These are phyloP conservation scores for Dinocampus coccinellae DNA, from an alignment of 2,888 invertebrate genomes.

Conservation along the genomic window DNA sequence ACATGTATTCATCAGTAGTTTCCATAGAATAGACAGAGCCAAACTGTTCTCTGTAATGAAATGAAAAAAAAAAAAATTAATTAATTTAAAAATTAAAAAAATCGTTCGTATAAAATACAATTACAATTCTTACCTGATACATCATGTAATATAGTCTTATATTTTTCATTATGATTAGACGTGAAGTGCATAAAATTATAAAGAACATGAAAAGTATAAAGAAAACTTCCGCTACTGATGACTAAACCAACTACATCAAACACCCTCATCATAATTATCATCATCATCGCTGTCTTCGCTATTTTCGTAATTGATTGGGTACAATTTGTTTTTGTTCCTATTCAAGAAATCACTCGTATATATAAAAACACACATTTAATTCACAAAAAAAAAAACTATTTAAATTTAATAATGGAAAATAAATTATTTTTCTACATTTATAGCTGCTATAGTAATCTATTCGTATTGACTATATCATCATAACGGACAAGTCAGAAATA, in stretches of 20 bases:
- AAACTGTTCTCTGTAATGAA: conserved; percentile 48
- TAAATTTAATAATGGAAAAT: too few species aligned
- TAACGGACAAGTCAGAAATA: neutral
- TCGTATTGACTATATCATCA: neutral
- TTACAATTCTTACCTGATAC: conserved; percentile 45
- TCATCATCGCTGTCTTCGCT: too few species aligned
- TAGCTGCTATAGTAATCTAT: neutral
- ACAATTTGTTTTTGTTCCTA: neutral
- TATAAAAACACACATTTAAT: neutral
- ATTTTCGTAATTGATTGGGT: too few species aligned
- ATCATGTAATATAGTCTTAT: conserved; percentile 45
- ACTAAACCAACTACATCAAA: conserved; percentile 55
- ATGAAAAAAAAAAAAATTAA: conserved; percentile 27
- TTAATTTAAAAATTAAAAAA: conserved; percentile 6
- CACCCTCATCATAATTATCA: neutral
- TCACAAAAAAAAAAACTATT: neutral
- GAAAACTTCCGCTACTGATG: conserved; percentile 68
- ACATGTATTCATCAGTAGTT: conserved; percentile 68
- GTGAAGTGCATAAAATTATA: conserved; percentile 73
- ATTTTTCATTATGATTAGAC: conserved; percentile 69
- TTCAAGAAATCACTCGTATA: neutral
- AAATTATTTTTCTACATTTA: conserved; percentile 19
- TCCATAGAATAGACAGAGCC: conserved; percentile 65
- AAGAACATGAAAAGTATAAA: conserved; percentile 71
- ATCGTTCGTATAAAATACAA: neutral